Base-by-base conservation (phyloP, 92 coral and sea anemone species). In the Epizoanthus stellaris region DNA sequence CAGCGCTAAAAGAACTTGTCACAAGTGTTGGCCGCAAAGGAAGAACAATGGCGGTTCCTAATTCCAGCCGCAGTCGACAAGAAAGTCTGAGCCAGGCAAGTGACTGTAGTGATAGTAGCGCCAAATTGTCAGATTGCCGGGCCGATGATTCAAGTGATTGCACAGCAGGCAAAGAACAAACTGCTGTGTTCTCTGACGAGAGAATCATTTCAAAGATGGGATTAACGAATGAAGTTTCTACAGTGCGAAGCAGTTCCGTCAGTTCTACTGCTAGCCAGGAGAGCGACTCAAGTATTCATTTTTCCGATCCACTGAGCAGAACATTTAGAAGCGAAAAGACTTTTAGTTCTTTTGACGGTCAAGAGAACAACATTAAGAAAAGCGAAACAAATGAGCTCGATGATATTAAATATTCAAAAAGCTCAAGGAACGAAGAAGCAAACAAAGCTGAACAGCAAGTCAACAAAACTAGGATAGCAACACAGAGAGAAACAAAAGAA, bases 1-100 rank as follows among this genome's bases (percentile, higher is more conserved):
- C 53, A 79, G 83, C 83, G 5, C 64, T 79, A 14, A 79, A 79
- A 79, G 72, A 79, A 12, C 83, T 79, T 42, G 83, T 79, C 6
- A 63, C 83, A 4, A 70, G 83, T 1, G 30, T 79, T 1, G 83
- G 83, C 21, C 45, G 60, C 20, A 79, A 79, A 63, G 72, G 73
- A 0, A 79, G 72, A n/a, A 61, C 8, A 63, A 21, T 30, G 21
- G 60, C n/a, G 8, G 16, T 15, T n/a, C 82, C 16, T 10, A 23
- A 63, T 42, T 43, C 47, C 25, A 42, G 39, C 56, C 71, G 83
- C 19, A 42, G 70, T 63, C 71, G 73, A 23, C 9, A 79, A 20
- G 70, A 43, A 23, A 79, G 73, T 79, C 3, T 62, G 1, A 64
- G 62, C 15, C 83, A 43, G 61, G 67, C 71, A 10, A 79, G 59